These are phyloP conservation scores for Polia nebulosa DNA, from an alignment of 2,888 invertebrate genomes.

Conservation along the genomic window DNA sequence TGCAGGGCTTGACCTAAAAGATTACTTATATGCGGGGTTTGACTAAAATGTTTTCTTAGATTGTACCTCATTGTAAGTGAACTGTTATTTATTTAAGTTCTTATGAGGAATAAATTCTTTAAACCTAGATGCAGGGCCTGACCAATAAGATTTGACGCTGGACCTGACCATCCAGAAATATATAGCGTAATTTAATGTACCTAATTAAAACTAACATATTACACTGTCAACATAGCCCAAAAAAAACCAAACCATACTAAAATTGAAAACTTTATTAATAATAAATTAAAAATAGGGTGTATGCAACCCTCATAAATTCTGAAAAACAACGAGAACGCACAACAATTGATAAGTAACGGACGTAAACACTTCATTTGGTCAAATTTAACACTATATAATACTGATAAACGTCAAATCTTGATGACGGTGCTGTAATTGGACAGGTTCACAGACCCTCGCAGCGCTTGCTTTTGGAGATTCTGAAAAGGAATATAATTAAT, in stretches of 20 bases:
- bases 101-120: too few relatives aligned
- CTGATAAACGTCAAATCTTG: conserved; percentile 81
- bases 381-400: conserved; percentile 52
- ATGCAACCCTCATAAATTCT: conserved; percentile 61
- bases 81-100: too few relatives aligned
- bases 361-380: conserved; percentile 56
- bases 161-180: too few relatives aligned
- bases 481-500: conserved; percentile 76
- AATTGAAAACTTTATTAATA: conserved; percentile 60
- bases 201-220: too few relatives aligned
- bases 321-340: conserved; percentile 44
- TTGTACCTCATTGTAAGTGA: too few relatives aligned
- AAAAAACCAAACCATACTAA: conserved; percentile 32
- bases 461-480: conserved; percentile 93
- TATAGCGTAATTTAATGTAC: too few relatives aligned
- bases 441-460: conserved; percentile 92
- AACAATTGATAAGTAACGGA: conserved; percentile 51
- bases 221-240: too few relatives aligned
- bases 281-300: conserved; percentile 58
- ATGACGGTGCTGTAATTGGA: conserved; percentile 92
- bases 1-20: too few relatives aligned
- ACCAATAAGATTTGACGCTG: neutral
- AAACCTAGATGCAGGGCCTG: neutral
- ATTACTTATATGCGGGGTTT: too few relatives aligned
- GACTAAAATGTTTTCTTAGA: too few relatives aligned